Evolutionary conservation across 2,797 vertebrate species (phyloP), one percentile per base, ranked within the genome.

Genomic region (Notolabrus celidotus): DNA sequence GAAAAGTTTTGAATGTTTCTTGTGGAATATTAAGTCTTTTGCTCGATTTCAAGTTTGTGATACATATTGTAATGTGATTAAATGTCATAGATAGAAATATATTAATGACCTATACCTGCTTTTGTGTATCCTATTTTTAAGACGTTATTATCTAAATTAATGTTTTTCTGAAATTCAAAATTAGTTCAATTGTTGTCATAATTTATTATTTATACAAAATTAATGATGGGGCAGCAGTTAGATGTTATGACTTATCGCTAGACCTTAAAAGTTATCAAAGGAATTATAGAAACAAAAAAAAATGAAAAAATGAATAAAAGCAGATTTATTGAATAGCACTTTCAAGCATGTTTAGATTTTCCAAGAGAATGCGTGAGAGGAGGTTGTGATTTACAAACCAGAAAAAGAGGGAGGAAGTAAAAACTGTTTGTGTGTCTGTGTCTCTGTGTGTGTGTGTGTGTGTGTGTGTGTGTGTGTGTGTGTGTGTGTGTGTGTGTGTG

Each of bases 401-500:
- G 8, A 52, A 43, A n/a, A 27, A 62, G 43, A 46, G 22, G 1
- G 23, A 73, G 47, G 7, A 31, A 41, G 52, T 11, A 4, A 59
- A 51, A 71, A 22, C 29, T 8, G 65, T 50, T 41, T 79, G 29
- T 23, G 38, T 77, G 68, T 55, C 57, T 74, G 68, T 65, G 51
- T 62, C 64, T 45, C 63, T 60, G 45, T 58, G 41, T 70, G 47
- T 57, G 65, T 80, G 57, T 46, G 38, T 63, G 55, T 59, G n/a
- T n/a, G n/a, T n/a, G 9, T 50, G 41, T 79, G 29, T 23, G 38
- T 77, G 68, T 55, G 57, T 74, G 68, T 65, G 51, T 62, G 64
- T 45, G 63, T 60, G 45, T 58, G 41, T 70, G 47, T 57, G 65
- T 80, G 57, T 46, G 38, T 63, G 55, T 59, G 33, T 34, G 66